Base-by-base conservation (phyloP, 1,140 invertebrate species). In the Charaxes varanes region DNA sequence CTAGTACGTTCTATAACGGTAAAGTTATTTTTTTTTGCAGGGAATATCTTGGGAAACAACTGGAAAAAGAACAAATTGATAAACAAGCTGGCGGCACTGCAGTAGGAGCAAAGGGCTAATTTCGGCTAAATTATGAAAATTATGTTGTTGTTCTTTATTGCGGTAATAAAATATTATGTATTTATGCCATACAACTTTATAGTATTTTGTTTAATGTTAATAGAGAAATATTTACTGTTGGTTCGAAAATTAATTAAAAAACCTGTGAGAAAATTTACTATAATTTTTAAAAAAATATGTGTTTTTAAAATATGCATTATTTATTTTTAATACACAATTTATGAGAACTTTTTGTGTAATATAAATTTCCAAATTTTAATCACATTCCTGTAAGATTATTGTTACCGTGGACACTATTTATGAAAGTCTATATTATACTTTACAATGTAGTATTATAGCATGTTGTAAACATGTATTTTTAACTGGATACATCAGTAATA, bases 11-110 rank as follows among this genome's bases (percentile, higher is more conserved):
- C n/a, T 3, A 19, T 31, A 17, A 11, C 23, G 7, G 13, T 30
- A 35, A 42, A 19, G 10, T 24, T 16, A n/a, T 16, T 17, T 34
- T 47, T 21, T 19, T 41, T 48, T 47, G 43, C 66, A 97, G 94
- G 94, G 97, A 99, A 81, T 99, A 98, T 77, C 88, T 99, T 35
- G 97, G 96, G 51, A 95, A 96, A 62, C 96, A 99, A 80, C 80
- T 99, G 61, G 95, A 97, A 70, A 95, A 96, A 68, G 94, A 96
- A 64, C 90, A 92, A 53, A 89, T 87, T 34, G 86, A 86, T 16
- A 89, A 89, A 63, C 64, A 87, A 27, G 78, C 86, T 13, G 66
- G 72, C 12, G 66, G 72, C 18, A 79, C 86, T 17, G 84, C 87
- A 38, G 87, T 90, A 16, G 86, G 88, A 27, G 87, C 88, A 7